These are phyloP conservation scores for Cheilosia vernalis DNA, from an alignment of 2,888 invertebrate species.

Conservation along the genomic window DNA sequence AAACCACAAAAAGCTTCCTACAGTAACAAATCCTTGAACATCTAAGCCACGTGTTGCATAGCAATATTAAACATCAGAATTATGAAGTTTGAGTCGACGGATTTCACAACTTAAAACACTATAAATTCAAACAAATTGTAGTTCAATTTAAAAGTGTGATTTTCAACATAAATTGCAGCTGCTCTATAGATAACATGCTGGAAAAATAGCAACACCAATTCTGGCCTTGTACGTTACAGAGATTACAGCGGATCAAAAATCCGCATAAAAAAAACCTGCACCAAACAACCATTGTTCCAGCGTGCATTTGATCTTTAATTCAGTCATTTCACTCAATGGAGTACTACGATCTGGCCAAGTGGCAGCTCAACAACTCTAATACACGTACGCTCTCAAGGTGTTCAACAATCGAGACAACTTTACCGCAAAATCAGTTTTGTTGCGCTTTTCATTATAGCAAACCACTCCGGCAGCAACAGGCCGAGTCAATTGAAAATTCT, in stretches of 20 bases:
- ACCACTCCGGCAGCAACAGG: conserved; percentile 22
- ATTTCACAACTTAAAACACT: too few relatives aligned
- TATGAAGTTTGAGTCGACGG: too few relatives aligned
- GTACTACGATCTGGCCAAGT: conserved; percentile 38
- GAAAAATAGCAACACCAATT: not conserved
- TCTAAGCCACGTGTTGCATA: too few relatives aligned
- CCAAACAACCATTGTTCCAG: conserved; percentile 11
- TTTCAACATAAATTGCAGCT: too few relatives aligned
- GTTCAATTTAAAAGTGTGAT: too few relatives aligned
- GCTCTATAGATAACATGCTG: not conserved
- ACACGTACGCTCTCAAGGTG: conserved; percentile 55
- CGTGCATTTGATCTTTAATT: conserved; percentile 39
- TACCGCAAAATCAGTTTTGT: conserved; percentile 27
- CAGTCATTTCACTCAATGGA: conserved; percentile 42
- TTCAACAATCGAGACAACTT: conserved; percentile 67
- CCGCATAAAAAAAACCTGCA: not conserved
- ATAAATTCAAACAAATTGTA: too few relatives aligned
- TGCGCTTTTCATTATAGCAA: conserved; percentile 22
- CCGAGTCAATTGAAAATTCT: conserved; percentile 26
- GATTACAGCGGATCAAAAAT: conserved; percentile 12
- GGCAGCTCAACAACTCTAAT: conserved; percentile 47
- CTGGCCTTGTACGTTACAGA: conserved; percentile 6
- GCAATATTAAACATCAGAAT: too few relatives aligned
- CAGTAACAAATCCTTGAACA: too few relatives aligned
- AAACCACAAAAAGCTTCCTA: too few relatives aligned